Base-by-base conservation (phyloP, 2,113 vertebrate genomes). In the Hystrix cristata region DNA sequence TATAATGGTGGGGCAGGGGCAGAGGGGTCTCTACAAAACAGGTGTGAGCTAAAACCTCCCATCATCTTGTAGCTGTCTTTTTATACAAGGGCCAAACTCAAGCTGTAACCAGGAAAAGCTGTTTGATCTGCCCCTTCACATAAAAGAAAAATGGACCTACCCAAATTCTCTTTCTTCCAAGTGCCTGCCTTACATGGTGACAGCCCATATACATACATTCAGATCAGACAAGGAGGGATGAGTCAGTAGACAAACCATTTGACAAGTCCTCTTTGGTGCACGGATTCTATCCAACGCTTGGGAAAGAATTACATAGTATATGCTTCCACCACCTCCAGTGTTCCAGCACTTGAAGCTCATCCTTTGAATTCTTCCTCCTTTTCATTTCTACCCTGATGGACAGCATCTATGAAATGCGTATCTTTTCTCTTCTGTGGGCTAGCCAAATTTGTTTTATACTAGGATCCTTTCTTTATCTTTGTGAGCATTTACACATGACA, bases 111-210 rank as follows among this genome's bases (percentile, higher is more conserved):
- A 83, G 78, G 53, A 55, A 91, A 57, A 85, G 21, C 67, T 95
- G 88, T 97, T 87, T 87, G 60, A 87, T 95, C 91, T 97, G 90
- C 92, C 97, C 64, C 91, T 90, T 97, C 83, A 93, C 55, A 92
- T 34, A 89, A 96, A 96, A 97, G 90, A 92, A 97, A 94, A 95
- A 84, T 57, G 25, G 27, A 79, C 72, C 87, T 96, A 60, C 81
- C 59, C 96, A 92, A 97, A 97, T 62, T 93, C 12, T 82, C 60
- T 7, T 72, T 93, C 85, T 97, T 87, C 95, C 29, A 90, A 57
- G 81, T 14, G 87, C 81, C 94, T n/a, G 76, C 5, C 31, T 71
- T 25, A 74, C n/a, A 53, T 82, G 93, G 51, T 19, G 10, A 90
- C 88, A 95, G 83, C 53, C 53, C 38, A 53, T 25, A 53, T 5